A percentile compares a stretch with the other conserved stretches of the same genome.
Conservation (phyloP, 92 coral and sea anemone genomes). For the Micromussa lordhowensis region DNA sequence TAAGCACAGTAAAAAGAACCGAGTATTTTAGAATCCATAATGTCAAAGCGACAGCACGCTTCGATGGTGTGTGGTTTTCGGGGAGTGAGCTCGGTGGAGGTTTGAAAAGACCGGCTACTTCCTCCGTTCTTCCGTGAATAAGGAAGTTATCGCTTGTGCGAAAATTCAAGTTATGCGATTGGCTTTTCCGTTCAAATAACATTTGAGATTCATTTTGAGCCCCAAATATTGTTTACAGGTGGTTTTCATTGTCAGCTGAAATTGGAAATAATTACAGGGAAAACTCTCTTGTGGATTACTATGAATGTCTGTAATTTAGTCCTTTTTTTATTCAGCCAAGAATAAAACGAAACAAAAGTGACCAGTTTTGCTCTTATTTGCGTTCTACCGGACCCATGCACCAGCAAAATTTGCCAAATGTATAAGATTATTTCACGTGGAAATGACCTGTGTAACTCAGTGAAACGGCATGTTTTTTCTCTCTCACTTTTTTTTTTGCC, state of each 20-base stretch:
- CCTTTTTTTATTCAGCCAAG: background rate
- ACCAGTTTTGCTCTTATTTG: background rate
- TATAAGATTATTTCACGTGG: background rate
- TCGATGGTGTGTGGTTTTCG: background rate
- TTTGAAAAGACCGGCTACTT: conserved; percentile 2
- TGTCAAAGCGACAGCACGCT: background rate
- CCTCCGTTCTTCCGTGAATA: background rate
- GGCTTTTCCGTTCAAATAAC: background rate
- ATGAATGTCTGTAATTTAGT: background rate
- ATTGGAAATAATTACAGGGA: background rate
- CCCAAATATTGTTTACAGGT: background rate
- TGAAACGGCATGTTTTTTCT: too few relatives aligned
- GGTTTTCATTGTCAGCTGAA: background rate
- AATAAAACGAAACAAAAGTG: background rate
- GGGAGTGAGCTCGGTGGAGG: background rate
- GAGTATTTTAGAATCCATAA: background rate
- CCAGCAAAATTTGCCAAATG: background rate
- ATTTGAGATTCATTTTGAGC: background rate
- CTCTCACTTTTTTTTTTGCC: too few relatives aligned
- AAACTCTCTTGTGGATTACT: background rate
- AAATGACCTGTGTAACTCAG: background rate
- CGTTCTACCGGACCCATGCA: background rate
- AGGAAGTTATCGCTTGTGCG: background rate
- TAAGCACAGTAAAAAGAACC: background rate
- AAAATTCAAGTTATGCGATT: background rate